These are phyloP conservation scores for Proisotoma minuta DNA, from an alignment of 2,888 invertebrate species.

Conservation along the genomic window DNA sequence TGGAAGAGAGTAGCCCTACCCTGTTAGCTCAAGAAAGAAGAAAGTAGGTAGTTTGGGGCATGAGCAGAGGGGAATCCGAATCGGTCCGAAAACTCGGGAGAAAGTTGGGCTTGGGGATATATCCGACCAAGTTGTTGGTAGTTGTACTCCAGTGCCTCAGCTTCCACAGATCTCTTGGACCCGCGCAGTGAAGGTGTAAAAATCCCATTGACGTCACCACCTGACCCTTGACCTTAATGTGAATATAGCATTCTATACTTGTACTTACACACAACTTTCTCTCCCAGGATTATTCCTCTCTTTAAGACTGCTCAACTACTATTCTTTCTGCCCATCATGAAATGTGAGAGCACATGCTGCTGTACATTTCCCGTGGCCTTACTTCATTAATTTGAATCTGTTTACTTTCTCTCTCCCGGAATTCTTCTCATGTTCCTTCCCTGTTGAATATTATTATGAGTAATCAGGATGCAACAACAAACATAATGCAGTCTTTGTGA, in stretches of 20 bases:
- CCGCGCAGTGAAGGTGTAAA: slow-evolving; percentile 33
- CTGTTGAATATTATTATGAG: not conserved
- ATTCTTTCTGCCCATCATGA: not conserved
- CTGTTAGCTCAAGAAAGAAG: not conserved
- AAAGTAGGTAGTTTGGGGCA: slow-evolving; percentile 1
- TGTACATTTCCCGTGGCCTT: not conserved
- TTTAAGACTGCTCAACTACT: not conserved
- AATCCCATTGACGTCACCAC: slow-evolving; percentile 46
- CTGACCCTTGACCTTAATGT: slow-evolving; percentile 46
- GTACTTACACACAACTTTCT: slow-evolving; percentile 6
- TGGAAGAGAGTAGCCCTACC: not conserved
- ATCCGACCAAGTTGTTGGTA: not conserved
- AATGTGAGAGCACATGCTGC: slow-evolving; percentile 5
- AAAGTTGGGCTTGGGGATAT: slow-evolving; percentile 4
- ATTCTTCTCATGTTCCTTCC: not conserved
- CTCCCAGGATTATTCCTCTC: slow-evolving; percentile 1
- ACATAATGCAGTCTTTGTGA: too few relatives aligned
- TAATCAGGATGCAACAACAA: too few relatives aligned
- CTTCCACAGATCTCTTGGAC: slow-evolving; percentile 18
- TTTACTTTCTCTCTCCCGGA: not conserved
- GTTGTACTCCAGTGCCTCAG: not conserved
- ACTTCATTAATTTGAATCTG: not conserved
- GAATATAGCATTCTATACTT: slow-evolving; percentile 6
- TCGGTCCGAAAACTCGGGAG: not conserved
- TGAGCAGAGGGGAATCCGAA: slow-evolving; percentile 7